Conservation (phyloP, 2,113 vertebrate species). For the Phaethornis superciliosus region DNA sequence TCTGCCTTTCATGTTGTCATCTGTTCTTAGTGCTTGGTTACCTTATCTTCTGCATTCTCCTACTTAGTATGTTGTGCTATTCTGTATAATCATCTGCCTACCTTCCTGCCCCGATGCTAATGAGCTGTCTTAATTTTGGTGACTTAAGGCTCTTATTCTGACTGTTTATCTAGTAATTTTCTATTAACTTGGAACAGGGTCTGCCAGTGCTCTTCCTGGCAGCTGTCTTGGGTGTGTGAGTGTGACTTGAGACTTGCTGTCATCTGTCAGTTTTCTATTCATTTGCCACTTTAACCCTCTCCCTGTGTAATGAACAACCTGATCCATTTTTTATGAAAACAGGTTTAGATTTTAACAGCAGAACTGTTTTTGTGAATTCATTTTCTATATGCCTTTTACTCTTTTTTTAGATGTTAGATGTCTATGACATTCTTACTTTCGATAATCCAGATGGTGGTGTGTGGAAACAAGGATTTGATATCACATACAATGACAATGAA, state of each 20-base stretch:
- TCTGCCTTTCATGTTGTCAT: not conserved
- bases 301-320: not conserved
- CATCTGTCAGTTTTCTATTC: not conserved
- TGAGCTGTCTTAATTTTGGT: not conserved
- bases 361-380: not conserved
- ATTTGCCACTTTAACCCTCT: not conserved
- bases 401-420: slow-evolving; percentile 87
- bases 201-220: not conserved
- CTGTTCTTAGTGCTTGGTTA: not conserved
- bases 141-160: not conserved
- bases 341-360: not conserved
- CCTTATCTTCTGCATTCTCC: not conserved
- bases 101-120: not conserved
- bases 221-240: not conserved
- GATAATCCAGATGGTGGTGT: slow-evolving; percentile 92
- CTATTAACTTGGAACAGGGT: not conserved
- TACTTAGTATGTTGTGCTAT: not conserved
- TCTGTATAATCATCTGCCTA: not conserved
- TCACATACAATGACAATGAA: slow-evolving; percentile 83
- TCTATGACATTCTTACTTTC: slow-evolving; percentile 88
- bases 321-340: not conserved
- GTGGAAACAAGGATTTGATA: slow-evolving; percentile 96
- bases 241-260: not conserved
- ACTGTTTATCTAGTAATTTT: not conserved
- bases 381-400: not conserved